Evolutionary conservation across 2,797 vertebrate genomes (phyloP).

Genomic region (Eleutherodactylus coqui): DNA sequence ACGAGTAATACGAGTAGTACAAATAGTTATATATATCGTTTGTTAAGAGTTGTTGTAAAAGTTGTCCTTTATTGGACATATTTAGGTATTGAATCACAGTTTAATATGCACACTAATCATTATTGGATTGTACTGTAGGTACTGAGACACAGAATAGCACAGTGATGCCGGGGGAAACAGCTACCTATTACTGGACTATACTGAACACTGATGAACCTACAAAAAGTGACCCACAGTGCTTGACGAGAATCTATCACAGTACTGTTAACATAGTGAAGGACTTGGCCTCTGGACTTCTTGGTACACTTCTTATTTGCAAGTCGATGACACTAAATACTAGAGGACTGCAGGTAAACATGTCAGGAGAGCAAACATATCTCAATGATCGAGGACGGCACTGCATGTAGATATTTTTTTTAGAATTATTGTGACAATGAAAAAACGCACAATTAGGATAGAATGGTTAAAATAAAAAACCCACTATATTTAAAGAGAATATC

Average conservation of each 20-base stretch:
- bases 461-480: no score
- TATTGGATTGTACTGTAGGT: conserved; percentile 71
- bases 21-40: no score
- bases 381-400: background rate
- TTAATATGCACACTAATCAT: background rate
- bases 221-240: conserved; percentile 83
- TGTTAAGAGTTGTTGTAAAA: no score
- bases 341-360: conserved; percentile 86
- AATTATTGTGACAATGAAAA: background rate
- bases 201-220: conserved; percentile 85
- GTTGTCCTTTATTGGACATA: background rate
- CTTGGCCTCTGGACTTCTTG: conserved; percentile 92
- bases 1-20: no score
- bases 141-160: conserved; percentile 78
- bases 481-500: no score
- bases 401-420: background rate
- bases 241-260: conserved; percentile 93
- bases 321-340: conserved; percentile 85
- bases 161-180: conserved; percentile 85
- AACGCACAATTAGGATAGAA: no score
- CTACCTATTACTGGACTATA: conserved; percentile 88
- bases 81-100: background rate
- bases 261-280: conserved; percentile 87
- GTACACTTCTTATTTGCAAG: conserved; percentile 94
- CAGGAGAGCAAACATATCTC: background rate